Evolutionary conservation across 2,113 vertebrate species (phyloP).

Genomic region (Siphamia tubifer): DNA sequence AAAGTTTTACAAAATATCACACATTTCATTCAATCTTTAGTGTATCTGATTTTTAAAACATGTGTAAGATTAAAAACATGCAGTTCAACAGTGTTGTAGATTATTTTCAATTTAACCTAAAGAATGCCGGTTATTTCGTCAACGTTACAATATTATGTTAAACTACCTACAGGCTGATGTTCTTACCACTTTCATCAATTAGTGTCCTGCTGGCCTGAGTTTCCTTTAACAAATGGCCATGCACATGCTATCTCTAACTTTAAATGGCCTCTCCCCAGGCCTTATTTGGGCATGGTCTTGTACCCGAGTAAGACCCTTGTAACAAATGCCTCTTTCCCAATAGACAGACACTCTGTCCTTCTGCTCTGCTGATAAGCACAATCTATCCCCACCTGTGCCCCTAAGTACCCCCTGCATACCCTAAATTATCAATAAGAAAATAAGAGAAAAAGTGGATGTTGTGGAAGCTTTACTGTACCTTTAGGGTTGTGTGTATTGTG

Average conservation of each 20-base stretch:
- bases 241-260: conserved; percentile 79
- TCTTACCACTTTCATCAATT: conserved; percentile 48
- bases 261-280: conserved; percentile 76
- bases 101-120: background rate
- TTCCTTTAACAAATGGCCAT: conserved; percentile 61
- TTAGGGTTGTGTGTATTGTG: conserved; percentile 7
- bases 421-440: background rate
- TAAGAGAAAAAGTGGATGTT: background rate
- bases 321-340: conserved; percentile 67
- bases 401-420: background rate
- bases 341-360: conserved; percentile 28
- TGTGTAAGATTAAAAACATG: too few relatives aligned
- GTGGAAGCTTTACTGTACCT: conserved; percentile 46
- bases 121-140: background rate
- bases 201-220: conserved; percentile 25
- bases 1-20: too few relatives aligned
- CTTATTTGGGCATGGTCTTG: conserved; percentile 86
- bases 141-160: background rate
- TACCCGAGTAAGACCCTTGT: conserved; percentile 68
- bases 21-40: too few relatives aligned
- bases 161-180: background rate
- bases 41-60: too few relatives aligned
- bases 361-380: conserved; percentile 17
- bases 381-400: background rate
- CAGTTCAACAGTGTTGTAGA: background rate